A percentile compares a stretch with the other conserved stretches of the same genome.
These are phyloP conservation scores for Colaptes auratus DNA, from an alignment of 2,113 vertebrate genomes.

Conservation along the genomic window DNA sequence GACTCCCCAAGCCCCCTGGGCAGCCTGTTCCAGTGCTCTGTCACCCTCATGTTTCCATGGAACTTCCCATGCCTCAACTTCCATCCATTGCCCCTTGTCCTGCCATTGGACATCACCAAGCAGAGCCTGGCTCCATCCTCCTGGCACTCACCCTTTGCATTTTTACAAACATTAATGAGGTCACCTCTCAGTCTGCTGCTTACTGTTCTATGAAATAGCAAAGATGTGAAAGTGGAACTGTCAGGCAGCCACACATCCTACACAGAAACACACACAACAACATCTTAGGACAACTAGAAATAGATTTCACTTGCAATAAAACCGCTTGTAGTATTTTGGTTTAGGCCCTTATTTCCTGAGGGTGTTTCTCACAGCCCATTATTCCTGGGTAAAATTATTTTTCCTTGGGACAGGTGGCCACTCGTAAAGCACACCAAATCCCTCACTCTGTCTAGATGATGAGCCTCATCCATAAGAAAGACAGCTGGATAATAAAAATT, in stretches of 20 bases:
- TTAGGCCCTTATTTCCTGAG: conserved; percentile 24
- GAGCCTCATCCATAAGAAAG: neutral
- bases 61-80: too few species aligned
- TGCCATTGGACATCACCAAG: too few species aligned
- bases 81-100: too few species aligned
- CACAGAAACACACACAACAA: neutral
- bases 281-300: neutral
- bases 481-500: neutral
- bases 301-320: neutral
- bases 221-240: neutral
- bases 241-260: neutral
- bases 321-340: neutral
- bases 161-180: too few species aligned
- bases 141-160: too few species aligned
- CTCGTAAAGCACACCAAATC: conserved; percentile 14
- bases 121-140: too few species aligned
- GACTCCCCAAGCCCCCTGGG: too few species aligned
- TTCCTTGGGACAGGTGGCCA: neutral
- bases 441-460: neutral
- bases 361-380: conserved; percentile 11
- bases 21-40: too few species aligned
- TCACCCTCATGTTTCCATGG: too few species aligned
- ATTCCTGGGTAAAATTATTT: conserved; percentile 15
- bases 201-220: neutral
- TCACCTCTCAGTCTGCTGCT: neutral